Conservation (phyloP, 1,140 invertebrate species). For the Delia radicum region DNA sequence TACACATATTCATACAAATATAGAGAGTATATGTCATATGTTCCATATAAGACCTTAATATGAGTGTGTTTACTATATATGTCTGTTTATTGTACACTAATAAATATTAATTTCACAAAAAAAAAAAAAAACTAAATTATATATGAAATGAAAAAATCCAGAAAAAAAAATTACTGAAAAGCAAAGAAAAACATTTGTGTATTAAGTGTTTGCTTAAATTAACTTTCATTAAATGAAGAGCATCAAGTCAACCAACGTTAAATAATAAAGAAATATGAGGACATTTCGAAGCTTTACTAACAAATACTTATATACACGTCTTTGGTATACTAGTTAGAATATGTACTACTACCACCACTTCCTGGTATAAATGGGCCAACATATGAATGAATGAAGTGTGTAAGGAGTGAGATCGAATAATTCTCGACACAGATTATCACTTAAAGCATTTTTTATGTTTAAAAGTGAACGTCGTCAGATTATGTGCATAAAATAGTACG, state of each 20-base stretch:
- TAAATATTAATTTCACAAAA: slow-evolving; percentile 22
- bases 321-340: too few relatives aligned
- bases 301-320: too few relatives aligned
- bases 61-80: not conserved
- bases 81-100: slow-evolving; percentile 12
- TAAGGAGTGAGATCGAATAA: too few relatives aligned
- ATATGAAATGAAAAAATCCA: not conserved
- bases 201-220: slow-evolving; percentile 22
- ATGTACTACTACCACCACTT: too few relatives aligned
- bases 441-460: too few relatives aligned
- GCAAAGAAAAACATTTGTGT: not conserved
- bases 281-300: slow-evolving; percentile 1
- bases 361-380: too few relatives aligned
- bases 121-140: not conserved
- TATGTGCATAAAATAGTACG: too few relatives aligned
- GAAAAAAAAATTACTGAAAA: not conserved
- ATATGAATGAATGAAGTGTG: too few relatives aligned
- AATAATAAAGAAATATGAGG: slow-evolving; percentile 24
- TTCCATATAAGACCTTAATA: not conserved
- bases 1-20: too few relatives aligned
- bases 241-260: slow-evolving; percentile 20
- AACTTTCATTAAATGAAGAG: slow-evolving; percentile 22
- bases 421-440: too few relatives aligned
- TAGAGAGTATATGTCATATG: too few relatives aligned
- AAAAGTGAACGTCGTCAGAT: too few relatives aligned